Evolutionary conservation across 2,797 vertebrate genomes (phyloP), one percentile per base, ranked within the genome.

Genomic region (Xenopus petersii): DNA sequence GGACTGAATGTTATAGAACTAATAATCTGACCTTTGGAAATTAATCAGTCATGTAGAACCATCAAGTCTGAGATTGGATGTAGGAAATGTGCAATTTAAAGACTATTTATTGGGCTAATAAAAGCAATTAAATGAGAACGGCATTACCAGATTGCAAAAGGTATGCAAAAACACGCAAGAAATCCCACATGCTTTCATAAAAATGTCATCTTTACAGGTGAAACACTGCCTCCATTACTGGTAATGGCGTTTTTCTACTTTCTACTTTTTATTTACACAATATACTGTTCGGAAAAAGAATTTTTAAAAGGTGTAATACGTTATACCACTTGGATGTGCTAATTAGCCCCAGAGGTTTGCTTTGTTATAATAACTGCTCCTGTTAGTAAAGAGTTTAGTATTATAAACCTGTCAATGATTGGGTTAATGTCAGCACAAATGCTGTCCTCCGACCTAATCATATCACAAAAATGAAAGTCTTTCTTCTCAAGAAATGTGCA

Each of bases 41-140:
- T 46, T 21, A 33, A 78, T 78, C 65, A 61, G 26, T 78, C 70
- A 64, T 64, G 24, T 46, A 59, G 36, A 71, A 78, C 59, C 61
- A 64, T 65, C 46, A 9, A 12, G 51, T 6, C 59, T 66, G 46
- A 65, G 66, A 73, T 73, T 64, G 36, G 66, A 73, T 26, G 54
- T 36, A 26, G 66, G n/a, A 69, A 73, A 78, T 60, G 61, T 54
- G 66, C 76, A 78, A 78, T 78, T 78, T 68, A 51, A 24, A 59
- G 59, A 73, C 65, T 78, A 78, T 78, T 78, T 78, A 78, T 78
- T 73, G 71, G 54, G 49, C 71, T 69, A 69, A 73, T 73, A 69
- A 78, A 78, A 78, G 71, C 76, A 73, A 78, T 78, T 78, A 78
- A 68, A 70, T 59, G 65, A 67, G 60, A 73, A 56, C 70, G 36